Percentiles rank a stretch among this genome's conserved stretches.
Evolutionary conservation across 2,888 invertebrate species (phyloP).

Genomic region (Mechanitis messenoides): DNA sequence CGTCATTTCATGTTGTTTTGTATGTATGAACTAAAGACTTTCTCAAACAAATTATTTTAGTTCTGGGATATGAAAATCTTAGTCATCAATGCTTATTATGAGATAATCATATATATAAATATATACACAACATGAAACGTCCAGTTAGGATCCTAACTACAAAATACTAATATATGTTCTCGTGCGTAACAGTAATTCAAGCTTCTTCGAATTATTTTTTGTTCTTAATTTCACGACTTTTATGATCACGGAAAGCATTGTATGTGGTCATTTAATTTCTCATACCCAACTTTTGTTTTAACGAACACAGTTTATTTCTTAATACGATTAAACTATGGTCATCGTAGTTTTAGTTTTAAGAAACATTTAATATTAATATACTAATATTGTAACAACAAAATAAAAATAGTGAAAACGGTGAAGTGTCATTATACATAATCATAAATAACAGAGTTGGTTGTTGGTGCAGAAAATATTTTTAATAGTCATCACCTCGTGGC

Average conservation of each 20-base stretch:
- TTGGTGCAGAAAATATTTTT: too few species aligned
- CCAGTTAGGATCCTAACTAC: slow-evolving; percentile 66
- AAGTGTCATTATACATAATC: too few species aligned
- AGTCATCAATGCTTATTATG: too few species aligned
- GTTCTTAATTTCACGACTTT: slow-evolving; percentile 55
- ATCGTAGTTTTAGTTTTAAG: not conserved
- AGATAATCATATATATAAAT: not conserved
- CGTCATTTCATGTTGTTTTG: too few species aligned
- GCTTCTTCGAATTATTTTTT: slow-evolving; percentile 55
- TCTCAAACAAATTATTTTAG: too few species aligned
- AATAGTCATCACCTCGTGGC: too few species aligned
- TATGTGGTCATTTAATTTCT: slow-evolving; percentile 19
- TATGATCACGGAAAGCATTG: slow-evolving; percentile 34
- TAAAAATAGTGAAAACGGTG: too few species aligned
- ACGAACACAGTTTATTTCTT: slow-evolving; percentile 7
- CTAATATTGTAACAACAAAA: too few species aligned
- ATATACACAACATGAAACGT: slow-evolving; percentile 48
- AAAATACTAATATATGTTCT: slow-evolving; percentile 64
- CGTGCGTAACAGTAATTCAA: slow-evolving; percentile 61
- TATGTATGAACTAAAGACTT: too few species aligned
- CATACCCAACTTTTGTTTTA: slow-evolving; percentile 16
- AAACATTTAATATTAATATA: not conserved
- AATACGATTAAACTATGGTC: slow-evolving; percentile 9
- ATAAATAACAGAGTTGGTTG: too few species aligned
- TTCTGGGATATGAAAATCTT: too few species aligned